These are phyloP conservation scores for Troides aeacus DNA, from an alignment of 2,888 invertebrate genomes.

Conservation along the genomic window DNA sequence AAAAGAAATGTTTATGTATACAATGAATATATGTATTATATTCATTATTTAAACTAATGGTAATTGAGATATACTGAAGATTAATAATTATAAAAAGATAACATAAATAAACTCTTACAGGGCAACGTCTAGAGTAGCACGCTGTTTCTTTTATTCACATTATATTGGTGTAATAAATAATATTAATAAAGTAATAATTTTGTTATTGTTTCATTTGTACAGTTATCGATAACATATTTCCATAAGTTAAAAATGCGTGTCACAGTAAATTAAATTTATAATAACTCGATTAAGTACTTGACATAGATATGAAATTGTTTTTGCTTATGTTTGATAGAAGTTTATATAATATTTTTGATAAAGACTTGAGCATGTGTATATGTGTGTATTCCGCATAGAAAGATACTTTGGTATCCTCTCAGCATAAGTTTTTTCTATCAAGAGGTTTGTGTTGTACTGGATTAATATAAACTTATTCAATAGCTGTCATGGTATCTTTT, in stretches of 20 bases:
- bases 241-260: slow-evolving; percentile 13
- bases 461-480: background rate
- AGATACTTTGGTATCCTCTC: background rate
- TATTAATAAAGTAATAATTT: too few species aligned
- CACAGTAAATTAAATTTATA: slow-evolving; percentile 1
- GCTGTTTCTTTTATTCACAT: too few species aligned
- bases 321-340: slow-evolving; percentile 3
- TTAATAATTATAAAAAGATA: too few species aligned
- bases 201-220: too few species aligned
- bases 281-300: slow-evolving; percentile 10
- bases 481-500: background rate
- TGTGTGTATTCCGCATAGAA: background rate
- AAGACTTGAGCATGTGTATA: background rate
- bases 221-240: background rate
- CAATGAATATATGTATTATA: too few species aligned
- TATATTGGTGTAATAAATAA: too few species aligned
- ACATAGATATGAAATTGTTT: slow-evolving; percentile 6
- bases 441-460: background rate
- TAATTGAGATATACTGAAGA: too few species aligned
- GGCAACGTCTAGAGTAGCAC: too few species aligned
- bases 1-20: too few species aligned
- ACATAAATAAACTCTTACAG: too few species aligned
- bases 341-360: slow-evolving; percentile 4
- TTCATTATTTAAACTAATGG: too few species aligned
- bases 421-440: background rate